Conservation (phyloP, 2,888 invertebrate species). For the Mythimna ferrago region DNA sequence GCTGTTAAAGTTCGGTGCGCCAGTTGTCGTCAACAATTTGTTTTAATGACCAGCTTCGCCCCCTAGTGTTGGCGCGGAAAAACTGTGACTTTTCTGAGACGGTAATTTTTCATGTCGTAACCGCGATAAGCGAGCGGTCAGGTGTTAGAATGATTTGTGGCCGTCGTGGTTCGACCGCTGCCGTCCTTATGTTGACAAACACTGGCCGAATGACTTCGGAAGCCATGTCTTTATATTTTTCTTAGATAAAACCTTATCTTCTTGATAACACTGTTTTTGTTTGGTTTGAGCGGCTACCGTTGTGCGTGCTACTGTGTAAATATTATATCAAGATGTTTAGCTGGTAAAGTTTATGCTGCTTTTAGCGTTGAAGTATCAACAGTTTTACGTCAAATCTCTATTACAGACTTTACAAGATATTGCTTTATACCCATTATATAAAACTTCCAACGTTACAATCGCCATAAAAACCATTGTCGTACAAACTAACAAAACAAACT, state of each 20-base stretch:
- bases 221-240: constrained; percentile 63
- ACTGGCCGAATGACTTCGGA: constrained; percentile 63
- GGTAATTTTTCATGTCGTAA: constrained; percentile 87
- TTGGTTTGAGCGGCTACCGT: constrained; percentile 42
- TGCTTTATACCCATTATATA: constrained; percentile 71
- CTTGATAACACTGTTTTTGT: constrained; percentile 62
- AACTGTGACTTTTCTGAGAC: constrained; percentile 82
- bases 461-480: constrained; percentile 82
- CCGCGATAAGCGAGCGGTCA: constrained; percentile 85
- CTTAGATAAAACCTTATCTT: constrained; percentile 63
- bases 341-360: constrained; percentile 21
- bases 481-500: constrained; percentile 80
- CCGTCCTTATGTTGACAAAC: constrained; percentile 76
- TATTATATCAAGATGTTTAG: constrained; percentile 40
- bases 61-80: constrained; percentile 79
- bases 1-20: constrained; percentile 64
- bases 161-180: constrained; percentile 66
- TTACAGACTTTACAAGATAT: constrained; percentile 60
- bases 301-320: constrained; percentile 38
- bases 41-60: constrained; percentile 81
- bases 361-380: constrained; percentile 47
- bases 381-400: constrained; percentile 26
- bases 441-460: constrained; percentile 76
- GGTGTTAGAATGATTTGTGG: constrained; percentile 90
- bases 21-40: constrained; percentile 85